Conservation (phyloP, 2,797 vertebrate genomes). For the Artibeus jamaicensis region DNA sequence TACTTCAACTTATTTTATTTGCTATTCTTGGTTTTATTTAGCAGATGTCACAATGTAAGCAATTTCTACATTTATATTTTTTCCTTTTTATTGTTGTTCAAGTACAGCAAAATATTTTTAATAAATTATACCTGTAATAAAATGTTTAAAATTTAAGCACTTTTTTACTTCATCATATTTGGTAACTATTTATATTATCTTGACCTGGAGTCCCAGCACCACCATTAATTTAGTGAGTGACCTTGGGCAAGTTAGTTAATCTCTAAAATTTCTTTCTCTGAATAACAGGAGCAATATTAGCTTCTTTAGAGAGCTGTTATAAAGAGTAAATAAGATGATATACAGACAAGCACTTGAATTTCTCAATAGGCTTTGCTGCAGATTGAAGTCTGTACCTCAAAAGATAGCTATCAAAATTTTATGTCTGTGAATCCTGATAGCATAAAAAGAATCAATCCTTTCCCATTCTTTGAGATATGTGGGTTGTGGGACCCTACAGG, state of each 20-base stretch:
- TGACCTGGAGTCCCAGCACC: background rate
- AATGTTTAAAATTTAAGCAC: background rate
- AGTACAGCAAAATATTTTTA: background rate
- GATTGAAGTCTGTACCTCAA: background rate
- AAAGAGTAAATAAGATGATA: background rate
- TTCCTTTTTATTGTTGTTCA: too few relatives aligned
- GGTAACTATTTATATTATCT: background rate
- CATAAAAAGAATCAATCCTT: background rate
- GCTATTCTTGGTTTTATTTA: slow-evolving; percentile 74
- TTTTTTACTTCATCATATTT: background rate
- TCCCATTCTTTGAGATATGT: background rate
- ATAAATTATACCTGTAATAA: background rate
- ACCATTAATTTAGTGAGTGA: background rate
- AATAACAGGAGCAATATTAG: background rate
- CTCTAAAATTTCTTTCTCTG: background rate
- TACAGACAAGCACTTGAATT: background rate
- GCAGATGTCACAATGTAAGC: slow-evolving; percentile 68
- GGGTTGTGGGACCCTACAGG: accelerated
- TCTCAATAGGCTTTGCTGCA: background rate
- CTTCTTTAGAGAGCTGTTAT: background rate
- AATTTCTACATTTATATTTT: slow-evolving; percentile 56
- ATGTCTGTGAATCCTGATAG: background rate
- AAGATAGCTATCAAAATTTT: background rate
- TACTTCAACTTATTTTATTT: slow-evolving; percentile 76
- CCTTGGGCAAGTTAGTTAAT: background rate